A percentile compares a stretch with the other conserved stretches of the same genome.
Conservation (phyloP, 2,888 invertebrate species). For the Salpingus planirostris region DNA sequence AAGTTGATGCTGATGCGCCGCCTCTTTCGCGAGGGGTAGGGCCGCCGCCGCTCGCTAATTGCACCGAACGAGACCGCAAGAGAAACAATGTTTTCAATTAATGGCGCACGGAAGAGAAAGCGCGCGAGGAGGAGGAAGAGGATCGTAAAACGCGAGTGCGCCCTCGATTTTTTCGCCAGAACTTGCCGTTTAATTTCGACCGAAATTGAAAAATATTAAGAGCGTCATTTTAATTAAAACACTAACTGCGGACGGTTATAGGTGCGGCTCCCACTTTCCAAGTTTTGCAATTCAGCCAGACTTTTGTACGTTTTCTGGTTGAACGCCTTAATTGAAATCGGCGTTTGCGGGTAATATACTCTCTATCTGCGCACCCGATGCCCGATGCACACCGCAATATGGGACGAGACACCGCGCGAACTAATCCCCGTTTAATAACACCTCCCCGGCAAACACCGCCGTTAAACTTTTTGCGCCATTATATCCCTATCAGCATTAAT, state of each 20-base stretch:
- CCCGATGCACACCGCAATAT: conserved; percentile 8
- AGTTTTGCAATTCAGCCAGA: conserved; percentile 10
- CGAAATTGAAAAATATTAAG: conserved; percentile 41
- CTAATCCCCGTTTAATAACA: conserved; percentile 33
- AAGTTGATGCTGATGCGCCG: conserved; percentile 22
- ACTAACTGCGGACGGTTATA: conserved; percentile 28
- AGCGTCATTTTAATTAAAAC: conserved; percentile 40
- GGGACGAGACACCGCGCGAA: conserved; percentile 13
- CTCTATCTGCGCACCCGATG: too few relatives aligned
- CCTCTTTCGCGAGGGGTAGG: too few relatives aligned
- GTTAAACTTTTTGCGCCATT: conserved; percentile 22
- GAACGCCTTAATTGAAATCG: conserved; percentile 29
- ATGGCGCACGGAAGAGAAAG: conserved; percentile 29
- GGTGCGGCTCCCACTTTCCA: conserved; percentile 19
- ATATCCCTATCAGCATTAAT: conserved; percentile 16
- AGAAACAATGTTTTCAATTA: conserved; percentile 41
- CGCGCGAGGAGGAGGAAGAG: conserved; percentile 19
- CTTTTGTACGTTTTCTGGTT: conserved; percentile 25
- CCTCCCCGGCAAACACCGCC: conserved; percentile 7
- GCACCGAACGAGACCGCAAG: conserved; percentile 29
- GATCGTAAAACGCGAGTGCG: conserved; percentile 35
- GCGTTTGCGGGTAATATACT: conserved; percentile 16
- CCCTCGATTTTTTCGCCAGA: conserved; percentile 28
- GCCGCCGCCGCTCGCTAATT: conserved; percentile 15
- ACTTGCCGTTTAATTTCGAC: conserved; percentile 36